phyloP scores from a whole-genome alignment of 2,888 invertebrate species.

The Diarsia rubi region DNA sequence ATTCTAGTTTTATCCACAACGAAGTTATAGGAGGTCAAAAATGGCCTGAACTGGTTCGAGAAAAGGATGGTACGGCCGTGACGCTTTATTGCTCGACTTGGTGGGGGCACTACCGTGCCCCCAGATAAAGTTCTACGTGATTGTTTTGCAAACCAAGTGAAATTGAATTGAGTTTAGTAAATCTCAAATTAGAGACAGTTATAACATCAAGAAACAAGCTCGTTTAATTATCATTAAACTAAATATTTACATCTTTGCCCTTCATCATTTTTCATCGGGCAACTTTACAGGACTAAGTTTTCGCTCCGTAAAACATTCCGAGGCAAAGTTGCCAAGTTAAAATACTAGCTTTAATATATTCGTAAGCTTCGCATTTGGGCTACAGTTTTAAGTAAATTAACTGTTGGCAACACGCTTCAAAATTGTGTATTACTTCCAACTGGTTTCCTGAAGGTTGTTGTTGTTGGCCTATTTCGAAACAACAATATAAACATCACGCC shows the following conservation, averaged over 20 bases:
- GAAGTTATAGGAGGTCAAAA: too few species aligned
- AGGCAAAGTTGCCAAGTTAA: slow-evolving; percentile 32
- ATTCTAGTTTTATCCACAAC: too few species aligned
- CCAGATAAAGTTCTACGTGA: not conserved
- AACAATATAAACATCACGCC: not conserved
- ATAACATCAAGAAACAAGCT: not conserved
- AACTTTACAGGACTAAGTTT: slow-evolving; percentile 31
- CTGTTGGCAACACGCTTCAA: slow-evolving; percentile 29
- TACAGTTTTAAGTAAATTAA: slow-evolving; percentile 48
- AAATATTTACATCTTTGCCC: not conserved
- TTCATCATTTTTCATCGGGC: slow-evolving; percentile 29
- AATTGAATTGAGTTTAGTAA: not conserved
- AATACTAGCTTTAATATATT: slow-evolving; percentile 54
- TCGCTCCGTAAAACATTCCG: slow-evolving; percentile 33
- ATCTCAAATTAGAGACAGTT: not conserved
- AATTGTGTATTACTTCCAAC: slow-evolving; percentile 35
- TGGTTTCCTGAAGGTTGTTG: slow-evolving; percentile 9
- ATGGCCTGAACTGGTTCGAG: too few species aligned
- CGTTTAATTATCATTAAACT: not conserved
- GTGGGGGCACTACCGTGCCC: too few species aligned
- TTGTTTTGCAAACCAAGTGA: not conserved
- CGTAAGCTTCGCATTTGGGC: slow-evolving; percentile 33
- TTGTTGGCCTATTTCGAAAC: slow-evolving; percentile 10
- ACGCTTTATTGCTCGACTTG: too few species aligned
- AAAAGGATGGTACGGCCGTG: too few species aligned